Percentiles rank a stretch among this genome's conserved stretches.
These are phyloP conservation scores for Melanotus villosus DNA, from an alignment of 2,888 invertebrate genomes.

Conservation along the genomic window DNA sequence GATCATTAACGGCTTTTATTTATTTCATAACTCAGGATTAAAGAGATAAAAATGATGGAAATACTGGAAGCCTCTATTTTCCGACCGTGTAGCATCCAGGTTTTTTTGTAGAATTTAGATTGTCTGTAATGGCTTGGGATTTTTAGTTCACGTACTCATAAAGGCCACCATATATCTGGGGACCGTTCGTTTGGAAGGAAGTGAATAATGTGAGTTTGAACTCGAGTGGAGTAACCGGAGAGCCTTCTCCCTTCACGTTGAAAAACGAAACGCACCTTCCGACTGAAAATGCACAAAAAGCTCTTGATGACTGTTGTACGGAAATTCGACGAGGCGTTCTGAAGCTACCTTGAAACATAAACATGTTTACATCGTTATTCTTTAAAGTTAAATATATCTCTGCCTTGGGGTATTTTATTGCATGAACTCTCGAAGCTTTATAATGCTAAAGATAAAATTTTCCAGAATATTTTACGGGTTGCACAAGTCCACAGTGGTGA, in stretches of 20 bases:
- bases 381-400: not conserved
- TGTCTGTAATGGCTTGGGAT: not conserved
- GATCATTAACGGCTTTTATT: constrained; percentile 6
- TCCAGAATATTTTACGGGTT: too few relatives aligned
- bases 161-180: constrained; percentile 18
- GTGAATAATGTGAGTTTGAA: constrained; percentile 23
- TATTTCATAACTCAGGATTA: constrained; percentile 5
- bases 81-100: not conserved
- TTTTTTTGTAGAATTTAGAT: not conserved
- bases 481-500: too few relatives aligned
- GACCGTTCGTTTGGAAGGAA: constrained; percentile 24
- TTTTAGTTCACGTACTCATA: constrained; percentile 16
- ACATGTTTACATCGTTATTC: not conserved
- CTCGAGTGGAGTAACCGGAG: constrained; percentile 17
- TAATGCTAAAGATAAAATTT: too few relatives aligned
- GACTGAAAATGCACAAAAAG: constrained; percentile 19
- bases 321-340: constrained; percentile 12
- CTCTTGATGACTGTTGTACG: constrained; percentile 19
- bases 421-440: too few relatives aligned
- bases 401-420: too few relatives aligned
- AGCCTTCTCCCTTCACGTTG: constrained; percentile 13
- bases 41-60: not conserved
- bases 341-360: constrained; percentile 13
- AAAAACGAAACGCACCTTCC: constrained; percentile 21
- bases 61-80: not conserved